Evolutionary conservation across 2,888 invertebrate species (phyloP).

Genomic region (Papilio gigon): DNA sequence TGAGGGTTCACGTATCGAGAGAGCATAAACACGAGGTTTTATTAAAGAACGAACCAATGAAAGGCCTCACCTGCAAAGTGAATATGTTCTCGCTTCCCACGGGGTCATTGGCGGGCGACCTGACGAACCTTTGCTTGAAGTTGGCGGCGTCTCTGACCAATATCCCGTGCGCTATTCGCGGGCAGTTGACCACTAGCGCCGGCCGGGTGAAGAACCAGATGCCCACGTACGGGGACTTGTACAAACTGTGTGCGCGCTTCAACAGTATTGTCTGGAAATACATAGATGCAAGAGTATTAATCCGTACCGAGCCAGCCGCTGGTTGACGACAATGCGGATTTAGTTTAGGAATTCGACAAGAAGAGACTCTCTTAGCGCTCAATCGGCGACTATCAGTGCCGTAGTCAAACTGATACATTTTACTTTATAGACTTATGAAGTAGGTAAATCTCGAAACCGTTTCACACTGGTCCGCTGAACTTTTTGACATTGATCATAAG

Average conservation of each 20-base stretch:
- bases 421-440: too few species aligned
- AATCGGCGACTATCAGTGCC: too few species aligned
- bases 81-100: slow-evolving; percentile 40
- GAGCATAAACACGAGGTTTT: too few species aligned
- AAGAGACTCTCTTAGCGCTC: too few species aligned
- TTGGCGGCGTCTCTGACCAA: slow-evolving; percentile 47
- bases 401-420: too few species aligned
- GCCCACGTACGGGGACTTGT: slow-evolving; percentile 44
- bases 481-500: too few species aligned
- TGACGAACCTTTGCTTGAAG: slow-evolving; percentile 45
- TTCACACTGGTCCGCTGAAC: too few species aligned
- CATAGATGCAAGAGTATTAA: background rate
- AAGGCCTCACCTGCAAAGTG: background rate
- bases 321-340: too few species aligned
- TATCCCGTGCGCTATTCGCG: slow-evolving; percentile 43
- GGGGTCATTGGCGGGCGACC: slow-evolving; percentile 45
- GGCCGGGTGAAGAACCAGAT: slow-evolving; percentile 50
- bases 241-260: background rate
- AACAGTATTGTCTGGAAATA: background rate
- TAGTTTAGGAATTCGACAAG: too few species aligned
- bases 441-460: too few species aligned
- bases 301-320: too few species aligned
- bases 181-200: slow-evolving; percentile 46
- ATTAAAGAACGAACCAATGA: slow-evolving; percentile 45
- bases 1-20: too few species aligned